Percentiles rank a stretch among this genome's conserved stretches.
These are phyloP conservation scores for Neogobius melanostomus DNA, from an alignment of 2,113 vertebrate genomes.

Conservation along the genomic window DNA sequence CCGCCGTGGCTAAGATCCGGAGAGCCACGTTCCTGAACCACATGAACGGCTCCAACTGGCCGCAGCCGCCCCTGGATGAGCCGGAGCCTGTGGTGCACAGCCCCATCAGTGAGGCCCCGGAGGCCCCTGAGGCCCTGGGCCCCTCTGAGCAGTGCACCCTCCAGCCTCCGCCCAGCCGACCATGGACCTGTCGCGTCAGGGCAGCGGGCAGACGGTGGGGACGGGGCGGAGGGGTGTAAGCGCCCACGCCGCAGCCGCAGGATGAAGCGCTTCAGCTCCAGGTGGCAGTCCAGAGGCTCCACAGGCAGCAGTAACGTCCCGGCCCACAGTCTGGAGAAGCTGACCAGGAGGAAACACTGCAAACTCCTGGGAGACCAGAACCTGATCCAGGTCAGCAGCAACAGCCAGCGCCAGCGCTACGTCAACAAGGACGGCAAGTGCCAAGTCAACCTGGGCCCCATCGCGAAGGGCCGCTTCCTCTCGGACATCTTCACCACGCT, in stretches of 20 bases:
- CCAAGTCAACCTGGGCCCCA: conserved; percentile 82
- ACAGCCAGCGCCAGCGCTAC: conserved; percentile 79
- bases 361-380: conserved; percentile 78
- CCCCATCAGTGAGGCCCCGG: not conserved
- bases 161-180: not conserved
- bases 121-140: not conserved
- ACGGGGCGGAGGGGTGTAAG: conserved; percentile 3
- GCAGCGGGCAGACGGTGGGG: conserved; percentile 5
- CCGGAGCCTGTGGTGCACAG: not conserved
- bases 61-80: conserved; percentile 19
- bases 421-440: conserved; percentile 85
- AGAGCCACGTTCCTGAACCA: conserved; percentile 9
- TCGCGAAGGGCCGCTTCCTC: conserved; percentile 82
- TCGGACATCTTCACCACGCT: conserved; percentile 86
- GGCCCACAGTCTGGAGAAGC: not conserved
- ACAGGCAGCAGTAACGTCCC: conserved; percentile 23
- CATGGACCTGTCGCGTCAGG: not conserved
- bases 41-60: conserved; percentile 16
- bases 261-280: conserved; percentile 62
- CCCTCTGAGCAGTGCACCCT: not conserved
- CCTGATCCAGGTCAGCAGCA: conserved; percentile 27
- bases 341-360: conserved; percentile 69
- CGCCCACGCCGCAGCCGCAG: conserved; percentile 32
- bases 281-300: conserved; percentile 55
- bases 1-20: conserved; percentile 24